phyloP scores from a whole-genome alignment of 1,140 invertebrate species.

The Platorchestia sp. region DNA sequence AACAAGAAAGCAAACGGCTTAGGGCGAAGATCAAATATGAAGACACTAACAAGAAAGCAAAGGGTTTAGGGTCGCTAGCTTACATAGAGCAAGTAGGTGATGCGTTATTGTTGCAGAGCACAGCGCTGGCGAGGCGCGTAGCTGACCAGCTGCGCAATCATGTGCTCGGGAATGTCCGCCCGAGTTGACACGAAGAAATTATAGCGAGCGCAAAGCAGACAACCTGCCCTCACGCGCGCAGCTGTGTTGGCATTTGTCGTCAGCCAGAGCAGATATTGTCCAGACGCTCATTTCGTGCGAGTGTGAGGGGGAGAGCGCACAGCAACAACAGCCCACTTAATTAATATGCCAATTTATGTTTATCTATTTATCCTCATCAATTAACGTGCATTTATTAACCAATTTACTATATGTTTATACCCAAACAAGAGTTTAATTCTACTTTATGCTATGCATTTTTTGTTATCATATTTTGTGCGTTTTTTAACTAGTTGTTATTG shows the following conservation, averaged over 20 bases:
- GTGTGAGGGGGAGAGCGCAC: background rate
- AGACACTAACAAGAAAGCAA: background rate
- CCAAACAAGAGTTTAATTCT: no score
- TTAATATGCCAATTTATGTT: no score
- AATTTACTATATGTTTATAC: no score
- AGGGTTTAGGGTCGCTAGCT: background rate
- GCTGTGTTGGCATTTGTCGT: background rate
- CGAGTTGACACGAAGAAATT: background rate
- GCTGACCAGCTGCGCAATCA: background rate
- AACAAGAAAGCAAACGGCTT: background rate
- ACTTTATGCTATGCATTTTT: no score
- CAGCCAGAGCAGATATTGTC: no score
- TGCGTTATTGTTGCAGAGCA: background rate
- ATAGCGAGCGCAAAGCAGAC: background rate
- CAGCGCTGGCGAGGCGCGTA: background rate
- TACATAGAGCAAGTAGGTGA: background rate
- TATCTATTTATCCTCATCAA: background rate
- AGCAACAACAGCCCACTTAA: background rate
- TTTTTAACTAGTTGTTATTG: background rate
- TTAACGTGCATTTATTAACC: background rate
- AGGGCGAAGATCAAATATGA: background rate
- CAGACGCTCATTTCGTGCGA: no score
- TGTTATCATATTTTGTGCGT: background rate
- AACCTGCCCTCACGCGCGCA: background rate
- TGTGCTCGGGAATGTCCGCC: background rate